Conservation (phyloP, 2,113 vertebrate genomes). For the Motacilla alba region DNA sequence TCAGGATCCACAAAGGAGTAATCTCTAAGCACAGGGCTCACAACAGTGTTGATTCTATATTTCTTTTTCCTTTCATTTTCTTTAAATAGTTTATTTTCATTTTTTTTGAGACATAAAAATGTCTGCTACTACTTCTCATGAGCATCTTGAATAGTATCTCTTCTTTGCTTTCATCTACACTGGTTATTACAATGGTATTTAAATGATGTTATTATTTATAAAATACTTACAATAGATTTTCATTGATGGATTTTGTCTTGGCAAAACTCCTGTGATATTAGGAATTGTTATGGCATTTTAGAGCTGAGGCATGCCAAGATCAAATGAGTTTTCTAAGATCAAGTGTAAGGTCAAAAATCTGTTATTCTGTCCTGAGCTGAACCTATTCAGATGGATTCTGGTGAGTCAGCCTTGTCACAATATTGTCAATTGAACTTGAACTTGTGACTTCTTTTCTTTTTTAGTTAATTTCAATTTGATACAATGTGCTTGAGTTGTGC, state of each 20-base stretch:
- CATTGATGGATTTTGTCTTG: background rate
- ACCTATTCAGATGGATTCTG: background rate
- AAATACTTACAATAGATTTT: background rate
- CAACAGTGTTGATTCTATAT: background rate
- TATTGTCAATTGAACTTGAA: background rate
- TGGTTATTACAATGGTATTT: background rate
- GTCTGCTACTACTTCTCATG: background rate
- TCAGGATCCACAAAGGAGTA: background rate
- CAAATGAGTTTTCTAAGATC: background rate
- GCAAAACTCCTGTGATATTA: background rate
- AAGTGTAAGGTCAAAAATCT: background rate
- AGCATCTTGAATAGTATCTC: background rate
- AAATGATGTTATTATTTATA: background rate
- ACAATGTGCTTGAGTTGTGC: background rate
- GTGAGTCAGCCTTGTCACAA: background rate
- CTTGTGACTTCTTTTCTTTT: background rate
- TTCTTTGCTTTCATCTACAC: background rate
- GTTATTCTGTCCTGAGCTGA: background rate
- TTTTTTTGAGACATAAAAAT: background rate
- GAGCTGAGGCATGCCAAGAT: background rate
- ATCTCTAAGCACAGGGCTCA: background rate
- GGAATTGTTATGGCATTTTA: background rate
- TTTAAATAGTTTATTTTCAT: background rate
- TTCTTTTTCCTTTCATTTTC: background rate
- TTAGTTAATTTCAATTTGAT: background rate